Evolutionary conservation across 1,140 invertebrate genomes (phyloP), one percentile per base, ranked within the genome.

Genomic region (Eulimnadia texana): DNA sequence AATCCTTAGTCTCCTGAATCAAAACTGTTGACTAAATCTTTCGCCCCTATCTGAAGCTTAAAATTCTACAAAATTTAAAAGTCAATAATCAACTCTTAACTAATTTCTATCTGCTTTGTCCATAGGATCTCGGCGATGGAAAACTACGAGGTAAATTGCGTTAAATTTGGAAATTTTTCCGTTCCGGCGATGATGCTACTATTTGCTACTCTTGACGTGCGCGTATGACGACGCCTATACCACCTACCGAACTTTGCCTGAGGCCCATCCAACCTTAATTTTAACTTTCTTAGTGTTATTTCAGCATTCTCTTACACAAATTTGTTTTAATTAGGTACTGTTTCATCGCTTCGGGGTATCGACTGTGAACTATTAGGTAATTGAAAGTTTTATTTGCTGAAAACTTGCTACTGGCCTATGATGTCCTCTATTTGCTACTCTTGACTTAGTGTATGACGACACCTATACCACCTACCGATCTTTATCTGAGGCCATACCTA

Each of bases 191-290:
- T 58, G 55, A 58, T 58, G 55, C 19, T 33, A 3, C 42, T 61
- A 61, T 61, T 61, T 61, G 60, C 60, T 61, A 61, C 60, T 61
- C 60, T 61, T 54, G 60, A 61, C 60, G 51, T 42, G 51, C 33
- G 33, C 52, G 60, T 23, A 61, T 61, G 60, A 61, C 60, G 60
- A 61, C 60, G 53, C 20, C 19, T 61, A 11, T 50, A 61, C 60
- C 60, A 55, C 60, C 60, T 52, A 61, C 29, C 60, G 50, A 58
- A 2, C 13, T 47, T 29, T n/a, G 16, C 42, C 60, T 61, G 60
- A 61, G 51, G 22, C 22, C 24, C 0, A 0, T 3, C 25, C 6
- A 42, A 42, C n/a, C n/a, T n/a, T n/a, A n/a, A n/a, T n/a, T n/a
- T n/a, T n/a, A n/a, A n/a, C n/a, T n/a, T n/a, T n/a, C n/a, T n/a